A percentile compares a stretch with the other conserved stretches of the same genome.
Evolutionary conservation across 2,797 vertebrate genomes (phyloP).

Genomic region (Todus mexicanus): DNA sequence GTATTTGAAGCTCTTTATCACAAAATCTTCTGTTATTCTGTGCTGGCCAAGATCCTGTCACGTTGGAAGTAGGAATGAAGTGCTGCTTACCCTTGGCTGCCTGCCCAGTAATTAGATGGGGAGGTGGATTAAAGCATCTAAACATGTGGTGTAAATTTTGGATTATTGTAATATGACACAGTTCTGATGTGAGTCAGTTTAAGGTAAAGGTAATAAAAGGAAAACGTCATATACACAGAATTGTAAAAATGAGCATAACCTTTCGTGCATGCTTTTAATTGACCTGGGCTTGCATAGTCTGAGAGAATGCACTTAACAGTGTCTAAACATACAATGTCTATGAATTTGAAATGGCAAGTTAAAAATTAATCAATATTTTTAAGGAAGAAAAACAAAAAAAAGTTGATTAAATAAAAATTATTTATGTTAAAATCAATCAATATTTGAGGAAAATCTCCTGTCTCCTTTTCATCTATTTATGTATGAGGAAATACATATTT

Average conservation of each 20-base stretch:
- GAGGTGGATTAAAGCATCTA: neutral
- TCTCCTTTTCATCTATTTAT: slow-evolving; percentile 67
- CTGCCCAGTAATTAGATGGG: neutral
- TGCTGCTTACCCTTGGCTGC: neutral
- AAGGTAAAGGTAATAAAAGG: neutral
- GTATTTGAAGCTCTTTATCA: neutral
- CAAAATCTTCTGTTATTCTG: slow-evolving; percentile 1
- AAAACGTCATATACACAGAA: neutral
- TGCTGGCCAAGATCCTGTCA: neutral
- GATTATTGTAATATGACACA: neutral
- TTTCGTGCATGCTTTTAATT: neutral
- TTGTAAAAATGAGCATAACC: neutral
- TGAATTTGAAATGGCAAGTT: slow-evolving; percentile 4
- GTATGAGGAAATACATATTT: slow-evolving; percentile 62
- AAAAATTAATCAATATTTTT: slow-evolving; percentile 47
- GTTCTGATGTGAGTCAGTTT: neutral
- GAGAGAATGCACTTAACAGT: neutral
- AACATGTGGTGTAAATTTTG: neutral
- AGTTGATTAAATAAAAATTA: slow-evolving; percentile 47
- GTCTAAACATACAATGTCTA: neutral
- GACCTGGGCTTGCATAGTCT: neutral
- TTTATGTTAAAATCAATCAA: slow-evolving; percentile 52
- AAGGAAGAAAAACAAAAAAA: slow-evolving; percentile 9
- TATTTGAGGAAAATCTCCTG: slow-evolving; percentile 23
- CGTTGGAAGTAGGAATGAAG: neutral